These are phyloP conservation scores for Drosophila repleta DNA, from an alignment of 1,140 invertebrate species.

Conservation along the genomic window DNA sequence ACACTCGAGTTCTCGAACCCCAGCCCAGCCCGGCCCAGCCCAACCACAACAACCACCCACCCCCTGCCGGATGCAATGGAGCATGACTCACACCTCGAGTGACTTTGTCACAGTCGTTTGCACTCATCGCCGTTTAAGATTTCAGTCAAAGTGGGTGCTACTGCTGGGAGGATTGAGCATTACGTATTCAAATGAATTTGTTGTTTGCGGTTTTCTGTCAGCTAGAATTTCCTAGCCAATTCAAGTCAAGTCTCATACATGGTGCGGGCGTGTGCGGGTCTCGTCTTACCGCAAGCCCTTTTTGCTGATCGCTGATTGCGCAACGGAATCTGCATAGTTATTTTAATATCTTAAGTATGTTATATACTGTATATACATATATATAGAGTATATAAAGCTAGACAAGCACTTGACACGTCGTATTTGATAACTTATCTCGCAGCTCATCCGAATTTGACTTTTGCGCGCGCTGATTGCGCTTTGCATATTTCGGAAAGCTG, in stretches of 20 bases:
- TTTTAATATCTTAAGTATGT: constrained; percentile 9
- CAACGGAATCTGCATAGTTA: constrained; percentile 15
- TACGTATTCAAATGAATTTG: constrained; percentile 7
- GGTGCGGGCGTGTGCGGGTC: neutral
- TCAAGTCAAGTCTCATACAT: neutral
- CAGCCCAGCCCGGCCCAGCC: neutral
- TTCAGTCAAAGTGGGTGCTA: constrained; percentile 53
- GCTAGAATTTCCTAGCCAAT: constrained; percentile 26
- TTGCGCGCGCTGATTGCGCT: constrained; percentile 17
- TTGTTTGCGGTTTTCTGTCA: constrained; percentile 20
- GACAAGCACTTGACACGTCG: constrained; percentile 4
- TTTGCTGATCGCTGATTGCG: constrained; percentile 19
- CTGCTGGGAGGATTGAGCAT: constrained; percentile 6
- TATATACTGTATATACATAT: neutral
- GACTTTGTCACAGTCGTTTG: constrained; percentile 60
- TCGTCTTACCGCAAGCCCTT: constrained; percentile 22
- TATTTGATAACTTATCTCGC: constrained; percentile 39
- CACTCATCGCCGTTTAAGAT: constrained; percentile 29
- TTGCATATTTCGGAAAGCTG: constrained; percentile 7
- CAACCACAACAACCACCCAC: constrained; percentile 1
- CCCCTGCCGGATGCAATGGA: constrained; percentile 50
- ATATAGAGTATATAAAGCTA: constrained; percentile 9
- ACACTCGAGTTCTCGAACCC: constrained; percentile 8
- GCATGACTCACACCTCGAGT: constrained; percentile 63
- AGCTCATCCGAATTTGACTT: constrained; percentile 28